phyloP scores from a whole-genome alignment of 2,797 vertebrate genomes.

The Hydrophis major region DNA sequence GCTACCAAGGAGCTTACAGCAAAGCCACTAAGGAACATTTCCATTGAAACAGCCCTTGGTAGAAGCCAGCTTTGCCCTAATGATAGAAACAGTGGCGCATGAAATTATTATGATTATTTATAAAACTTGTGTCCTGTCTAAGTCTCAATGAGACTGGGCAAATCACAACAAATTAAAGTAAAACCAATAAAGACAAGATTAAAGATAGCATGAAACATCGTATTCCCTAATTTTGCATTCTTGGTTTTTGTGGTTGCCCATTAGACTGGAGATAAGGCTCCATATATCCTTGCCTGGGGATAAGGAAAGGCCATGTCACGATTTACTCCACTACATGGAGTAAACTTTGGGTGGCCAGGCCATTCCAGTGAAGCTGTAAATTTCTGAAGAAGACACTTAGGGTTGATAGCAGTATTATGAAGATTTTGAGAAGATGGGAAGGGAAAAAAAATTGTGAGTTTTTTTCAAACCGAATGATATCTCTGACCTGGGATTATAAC shows the following conservation, averaged over 20 bases:
- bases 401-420: neutral
- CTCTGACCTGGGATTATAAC: neutral
- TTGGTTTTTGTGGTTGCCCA: neutral
- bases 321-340: neutral
- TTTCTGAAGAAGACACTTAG: neutral
- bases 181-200: neutral
- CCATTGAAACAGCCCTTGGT: neutral
- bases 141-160: neutral
- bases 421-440: neutral
- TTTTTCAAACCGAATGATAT: neutral
- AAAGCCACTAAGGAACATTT: neutral
- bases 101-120: neutral
- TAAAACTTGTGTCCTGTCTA: neutral
- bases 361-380: neutral
- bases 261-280: neutral
- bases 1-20: neutral
- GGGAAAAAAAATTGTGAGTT: neutral
- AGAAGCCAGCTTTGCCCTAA: neutral
- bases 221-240: neutral
- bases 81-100: neutral
- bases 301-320: neutral
- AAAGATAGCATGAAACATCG: neutral
- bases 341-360: neutral
- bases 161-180: neutral
- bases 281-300: neutral